Percentiles rank a stretch among this genome's conserved stretches.
Evolutionary conservation across 2,888 invertebrate species (phyloP).

Genomic region (Rugalucina vietnamica): DNA sequence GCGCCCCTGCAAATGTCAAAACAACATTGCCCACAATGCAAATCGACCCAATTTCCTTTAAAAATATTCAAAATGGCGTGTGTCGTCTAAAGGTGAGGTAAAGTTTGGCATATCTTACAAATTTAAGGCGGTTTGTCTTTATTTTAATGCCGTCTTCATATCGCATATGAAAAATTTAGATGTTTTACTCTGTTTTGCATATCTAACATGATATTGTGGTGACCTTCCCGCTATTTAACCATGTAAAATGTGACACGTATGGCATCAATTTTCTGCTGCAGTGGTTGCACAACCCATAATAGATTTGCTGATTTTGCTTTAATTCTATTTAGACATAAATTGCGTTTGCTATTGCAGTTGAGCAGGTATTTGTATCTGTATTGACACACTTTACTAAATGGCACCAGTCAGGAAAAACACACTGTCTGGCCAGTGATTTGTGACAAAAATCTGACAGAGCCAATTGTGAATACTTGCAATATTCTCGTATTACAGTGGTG

Average conservation of each 20-base stretch:
- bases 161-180: not conserved
- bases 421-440: no score
- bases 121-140: not conserved
- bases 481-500: no score
- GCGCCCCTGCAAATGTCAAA: conserved; percentile 60
- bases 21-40: conserved; percentile 65
- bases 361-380: no score
- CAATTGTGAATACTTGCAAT: no score
- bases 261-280: not conserved
- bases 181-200: no score
- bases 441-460: no score
- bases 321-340: no score
- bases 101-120: not conserved
- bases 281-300: not conserved
- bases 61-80: conserved; percentile 79
- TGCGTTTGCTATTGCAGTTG: no score
- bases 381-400: no score
- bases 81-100: conserved; percentile 21
- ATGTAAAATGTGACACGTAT: conserved; percentile 1
- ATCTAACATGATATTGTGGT: not conserved
- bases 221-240: not conserved
- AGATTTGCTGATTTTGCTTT: conserved; percentile 1
- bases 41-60: conserved; percentile 63
- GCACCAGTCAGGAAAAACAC: no score
- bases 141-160: not conserved